phyloP scores from a whole-genome alignment of 2,113 vertebrate genomes.

The Penelope pileata region DNA sequence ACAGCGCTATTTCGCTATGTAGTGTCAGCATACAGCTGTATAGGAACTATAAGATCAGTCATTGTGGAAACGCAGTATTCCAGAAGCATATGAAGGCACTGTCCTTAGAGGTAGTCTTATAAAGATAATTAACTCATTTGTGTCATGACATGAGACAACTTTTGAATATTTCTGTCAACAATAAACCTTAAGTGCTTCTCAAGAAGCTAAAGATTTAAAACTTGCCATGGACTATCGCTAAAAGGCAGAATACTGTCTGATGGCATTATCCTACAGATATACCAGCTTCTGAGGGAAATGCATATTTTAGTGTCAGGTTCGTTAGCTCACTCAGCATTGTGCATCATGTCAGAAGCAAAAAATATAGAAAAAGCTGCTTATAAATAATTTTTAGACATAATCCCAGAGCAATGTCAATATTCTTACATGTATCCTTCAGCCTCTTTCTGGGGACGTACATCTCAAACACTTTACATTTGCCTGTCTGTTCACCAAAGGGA shows the following conservation, averaged over 20 bases:
- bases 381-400: not conserved
- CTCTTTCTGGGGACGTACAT: not conserved
- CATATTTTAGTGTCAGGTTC: not conserved
- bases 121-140: not conserved
- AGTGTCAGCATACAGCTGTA: not conserved
- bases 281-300: not conserved
- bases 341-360: not conserved
- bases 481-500: not conserved
- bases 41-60: fast-evolving
- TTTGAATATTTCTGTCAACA: not conserved
- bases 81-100: not conserved
- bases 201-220: not conserved
- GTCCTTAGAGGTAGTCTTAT: not conserved
- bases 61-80: not conserved
- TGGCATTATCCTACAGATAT: not conserved
- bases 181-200: not conserved
- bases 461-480: not conserved
- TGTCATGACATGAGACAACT: not conserved
- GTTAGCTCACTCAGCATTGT: not conserved
- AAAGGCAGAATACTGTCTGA: not conserved
- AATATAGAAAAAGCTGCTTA: not conserved
- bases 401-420: not conserved
- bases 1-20: not conserved
- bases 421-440: not conserved
- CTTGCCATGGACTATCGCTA: not conserved